A percentile compares a stretch with the other conserved stretches of the same genome.
Evolutionary conservation across 2,888 invertebrate species (phyloP).

Genomic region (Pheosia tremula): DNA sequence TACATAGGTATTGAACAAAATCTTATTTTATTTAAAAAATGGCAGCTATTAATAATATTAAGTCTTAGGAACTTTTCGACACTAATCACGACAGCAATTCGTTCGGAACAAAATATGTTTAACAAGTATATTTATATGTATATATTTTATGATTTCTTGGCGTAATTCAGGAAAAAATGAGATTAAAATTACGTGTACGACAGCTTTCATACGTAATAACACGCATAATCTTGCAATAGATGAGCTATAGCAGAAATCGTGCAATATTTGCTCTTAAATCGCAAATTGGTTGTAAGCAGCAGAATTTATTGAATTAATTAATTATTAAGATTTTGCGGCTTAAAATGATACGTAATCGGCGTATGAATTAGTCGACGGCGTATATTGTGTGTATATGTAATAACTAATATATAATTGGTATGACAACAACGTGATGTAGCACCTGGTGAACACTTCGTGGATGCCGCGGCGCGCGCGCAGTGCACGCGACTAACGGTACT

Average conservation of each 20-base stretch:
- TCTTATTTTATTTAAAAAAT: slow-evolving; percentile 55
- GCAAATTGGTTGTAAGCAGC: too few species aligned
- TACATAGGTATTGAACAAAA: slow-evolving; percentile 51
- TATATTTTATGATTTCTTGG: slow-evolving; percentile 10
- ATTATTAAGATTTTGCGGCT: too few species aligned
- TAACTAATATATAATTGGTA: slow-evolving; percentile 31
- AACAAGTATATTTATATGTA: slow-evolving; percentile 6
- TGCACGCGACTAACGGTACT: too few species aligned
- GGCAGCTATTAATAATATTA: slow-evolving; percentile 72
- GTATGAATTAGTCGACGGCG: slow-evolving; percentile 28
- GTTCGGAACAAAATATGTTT: slow-evolving; percentile 28
- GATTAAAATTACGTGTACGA: slow-evolving; percentile 7
- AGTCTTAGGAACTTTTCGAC: slow-evolving; percentile 78
- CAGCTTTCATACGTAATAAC: too few species aligned
- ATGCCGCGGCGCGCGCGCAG: background rate
- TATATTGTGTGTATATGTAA: slow-evolving; percentile 24
- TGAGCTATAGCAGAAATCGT: too few species aligned
- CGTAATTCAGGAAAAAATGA: slow-evolving; percentile 13
- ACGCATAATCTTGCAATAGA: too few species aligned
- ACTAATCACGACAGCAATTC: slow-evolving; percentile 60
- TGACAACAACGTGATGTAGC: slow-evolving; percentile 39
- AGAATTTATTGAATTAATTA: too few species aligned
- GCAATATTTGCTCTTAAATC: too few species aligned
- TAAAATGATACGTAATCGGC: background rate
- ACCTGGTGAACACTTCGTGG: slow-evolving; percentile 54